These are phyloP conservation scores for Seira sanloemensis DNA, from an alignment of 2,888 invertebrate genomes.

Conservation along the genomic window DNA sequence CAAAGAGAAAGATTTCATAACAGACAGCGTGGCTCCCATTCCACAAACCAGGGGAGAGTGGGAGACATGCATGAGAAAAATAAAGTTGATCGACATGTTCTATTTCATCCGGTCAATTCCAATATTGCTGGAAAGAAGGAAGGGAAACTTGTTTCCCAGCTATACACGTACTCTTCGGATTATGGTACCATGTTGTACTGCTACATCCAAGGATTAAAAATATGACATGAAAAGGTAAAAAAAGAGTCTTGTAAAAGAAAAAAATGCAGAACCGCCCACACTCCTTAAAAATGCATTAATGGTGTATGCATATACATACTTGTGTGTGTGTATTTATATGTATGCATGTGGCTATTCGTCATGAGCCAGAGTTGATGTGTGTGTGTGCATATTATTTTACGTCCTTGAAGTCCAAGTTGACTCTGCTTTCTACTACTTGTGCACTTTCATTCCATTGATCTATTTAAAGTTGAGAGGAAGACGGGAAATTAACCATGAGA, in stretches of 20 bases:
- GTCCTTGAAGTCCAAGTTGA: too few species aligned
- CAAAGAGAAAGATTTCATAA: slow-evolving; percentile 39
- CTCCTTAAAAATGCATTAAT: neutral
- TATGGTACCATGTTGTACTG: neutral
- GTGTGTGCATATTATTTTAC: too few species aligned
- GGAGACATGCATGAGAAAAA: slow-evolving; percentile 4
- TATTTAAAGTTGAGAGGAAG: too few species aligned
- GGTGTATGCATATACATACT: slow-evolving; percentile 7
- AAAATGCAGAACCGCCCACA: neutral
- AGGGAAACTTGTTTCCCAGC: slow-evolving; percentile 4
- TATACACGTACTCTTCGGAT: neutral
- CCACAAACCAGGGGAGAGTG: neutral
- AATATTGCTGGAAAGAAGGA: neutral
- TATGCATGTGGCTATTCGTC: too few species aligned
- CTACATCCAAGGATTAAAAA: slow-evolving; percentile 33
- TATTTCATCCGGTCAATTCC: slow-evolving; percentile 43
- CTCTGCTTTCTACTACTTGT: too few species aligned
- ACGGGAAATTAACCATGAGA: too few species aligned
- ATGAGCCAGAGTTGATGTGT: too few species aligned
- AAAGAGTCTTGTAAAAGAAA: slow-evolving; percentile 63
- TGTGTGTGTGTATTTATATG: neutral
- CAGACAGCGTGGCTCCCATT: slow-evolving; percentile 56
- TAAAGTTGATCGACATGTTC: slow-evolving; percentile 3
- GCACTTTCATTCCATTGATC: too few species aligned
- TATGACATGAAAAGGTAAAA: slow-evolving; percentile 59